These are phyloP conservation scores for Imbricaverruca yamaguchii DNA, from an alignment of 2,888 invertebrate species.

Conservation along the genomic window DNA sequence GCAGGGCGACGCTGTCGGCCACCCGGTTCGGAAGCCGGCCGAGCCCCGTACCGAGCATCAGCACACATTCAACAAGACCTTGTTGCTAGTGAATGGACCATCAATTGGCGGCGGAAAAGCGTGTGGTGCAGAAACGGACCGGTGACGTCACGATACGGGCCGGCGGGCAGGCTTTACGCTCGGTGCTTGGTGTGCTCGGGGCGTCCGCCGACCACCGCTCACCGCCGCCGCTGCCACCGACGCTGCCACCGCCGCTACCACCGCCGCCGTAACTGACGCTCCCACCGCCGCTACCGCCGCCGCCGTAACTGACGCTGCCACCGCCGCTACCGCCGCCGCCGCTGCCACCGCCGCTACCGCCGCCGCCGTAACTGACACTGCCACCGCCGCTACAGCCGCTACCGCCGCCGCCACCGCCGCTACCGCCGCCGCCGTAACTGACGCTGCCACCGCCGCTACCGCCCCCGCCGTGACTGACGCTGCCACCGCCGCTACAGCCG, in stretches of 20 bases:
- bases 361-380: too few relatives aligned
- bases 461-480: too few relatives aligned
- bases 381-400: not conserved
- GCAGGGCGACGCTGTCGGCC: not conserved
- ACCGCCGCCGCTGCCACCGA: too few relatives aligned
- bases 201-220: too few relatives aligned
- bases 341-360: not conserved
- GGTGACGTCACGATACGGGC: not conserved
- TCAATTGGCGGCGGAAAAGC: conserved; percentile 11
- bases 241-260: too few relatives aligned
- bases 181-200: too few relatives aligned
- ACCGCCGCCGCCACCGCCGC: not conserved
- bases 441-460: too few relatives aligned
- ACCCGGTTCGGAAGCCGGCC: not conserved
- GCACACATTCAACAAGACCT: conserved; percentile 9
- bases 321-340: not conserved
- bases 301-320: too few relatives aligned
- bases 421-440: too few relatives aligned
- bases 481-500: not conserved
- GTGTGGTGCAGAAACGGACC: not conserved
- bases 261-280: too few relatives aligned
- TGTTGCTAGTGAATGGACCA: not conserved
- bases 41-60: not conserved
- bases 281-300: too few relatives aligned
- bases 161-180: not conserved